Evolutionary conservation across 2,888 invertebrate species (phyloP).

Genomic region (Ceriagrion tenellum): DNA sequence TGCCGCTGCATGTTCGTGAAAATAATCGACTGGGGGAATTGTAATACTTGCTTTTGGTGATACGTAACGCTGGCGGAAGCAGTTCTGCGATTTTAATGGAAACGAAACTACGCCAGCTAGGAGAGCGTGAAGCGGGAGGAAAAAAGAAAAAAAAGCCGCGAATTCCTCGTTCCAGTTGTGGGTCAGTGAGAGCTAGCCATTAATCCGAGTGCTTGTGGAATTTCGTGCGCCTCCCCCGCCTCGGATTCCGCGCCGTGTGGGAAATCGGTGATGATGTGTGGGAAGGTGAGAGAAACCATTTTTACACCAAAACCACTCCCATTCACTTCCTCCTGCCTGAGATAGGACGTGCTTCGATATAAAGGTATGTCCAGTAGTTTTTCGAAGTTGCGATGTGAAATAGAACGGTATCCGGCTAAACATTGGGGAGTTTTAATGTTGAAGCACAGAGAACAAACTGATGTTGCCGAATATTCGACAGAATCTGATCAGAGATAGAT

Average conservation of each 20-base stretch:
- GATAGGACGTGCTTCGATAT: too few species aligned
- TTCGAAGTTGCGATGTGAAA: too few species aligned
- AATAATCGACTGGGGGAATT: background rate
- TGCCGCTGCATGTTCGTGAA: background rate
- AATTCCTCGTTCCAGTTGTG: background rate
- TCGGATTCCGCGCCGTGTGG: background rate
- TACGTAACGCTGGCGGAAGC: background rate
- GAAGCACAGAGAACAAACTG: too few species aligned
- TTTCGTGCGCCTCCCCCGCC: background rate
- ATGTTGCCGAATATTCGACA: too few species aligned
- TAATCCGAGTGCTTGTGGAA: constrained; percentile 1
- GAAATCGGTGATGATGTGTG: background rate
- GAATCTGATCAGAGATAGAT: too few species aligned
- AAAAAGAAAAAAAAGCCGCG: background rate
- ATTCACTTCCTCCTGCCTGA: background rate
- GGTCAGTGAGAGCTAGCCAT: background rate
- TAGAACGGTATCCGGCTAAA: too few species aligned
- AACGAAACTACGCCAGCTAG: background rate
- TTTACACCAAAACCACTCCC: background rate
- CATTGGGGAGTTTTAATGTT: too few species aligned
- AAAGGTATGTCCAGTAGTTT: too few species aligned
- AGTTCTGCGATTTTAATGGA: background rate
- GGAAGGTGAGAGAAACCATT: background rate
- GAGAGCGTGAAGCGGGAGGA: background rate
- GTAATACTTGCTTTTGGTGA: background rate